These are phyloP conservation scores for Baccha elongata DNA, from an alignment of 2,888 invertebrate species.

Conservation along the genomic window DNA sequence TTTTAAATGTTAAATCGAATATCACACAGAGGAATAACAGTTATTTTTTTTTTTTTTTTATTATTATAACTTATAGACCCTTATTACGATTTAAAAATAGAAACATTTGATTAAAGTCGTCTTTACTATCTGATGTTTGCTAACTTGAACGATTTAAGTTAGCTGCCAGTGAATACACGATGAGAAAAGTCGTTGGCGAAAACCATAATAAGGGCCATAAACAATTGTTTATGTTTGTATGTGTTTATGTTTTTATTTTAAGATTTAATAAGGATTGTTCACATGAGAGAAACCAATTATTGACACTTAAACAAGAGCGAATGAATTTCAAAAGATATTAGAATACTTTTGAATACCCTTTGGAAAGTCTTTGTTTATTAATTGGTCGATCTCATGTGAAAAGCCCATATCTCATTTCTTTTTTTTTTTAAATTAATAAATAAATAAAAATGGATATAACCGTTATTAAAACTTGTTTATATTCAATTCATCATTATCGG, in stretches of 20 bases:
- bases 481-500: slow-evolving; percentile 4
- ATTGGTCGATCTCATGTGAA: too few species aligned
- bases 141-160: not conserved
- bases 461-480: slow-evolving; percentile 7
- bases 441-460: slow-evolving; percentile 23
- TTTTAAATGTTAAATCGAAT: slow-evolving; percentile 74
- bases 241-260: not conserved
- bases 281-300: too few species aligned
- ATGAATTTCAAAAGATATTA: too few species aligned
- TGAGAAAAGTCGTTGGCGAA: not conserved
- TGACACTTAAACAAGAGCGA: too few species aligned
- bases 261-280: too few species aligned
- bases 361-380: too few species aligned
- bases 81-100: slow-evolving; percentile 8
- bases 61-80: slow-evolving; percentile 12
- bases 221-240: slow-evolving; percentile 33
- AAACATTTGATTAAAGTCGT: too few species aligned
- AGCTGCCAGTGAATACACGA: not conserved
- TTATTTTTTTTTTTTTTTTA: slow-evolving; percentile 36
- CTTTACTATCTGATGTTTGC: too few species aligned
- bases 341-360: too few species aligned
- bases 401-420: too few species aligned
- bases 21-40: slow-evolving; percentile 76
- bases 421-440: slow-evolving; percentile 36
- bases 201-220: slow-evolving; percentile 1